Conservation (phyloP, 2,797 vertebrate species). For the Chelonia mydas region DNA sequence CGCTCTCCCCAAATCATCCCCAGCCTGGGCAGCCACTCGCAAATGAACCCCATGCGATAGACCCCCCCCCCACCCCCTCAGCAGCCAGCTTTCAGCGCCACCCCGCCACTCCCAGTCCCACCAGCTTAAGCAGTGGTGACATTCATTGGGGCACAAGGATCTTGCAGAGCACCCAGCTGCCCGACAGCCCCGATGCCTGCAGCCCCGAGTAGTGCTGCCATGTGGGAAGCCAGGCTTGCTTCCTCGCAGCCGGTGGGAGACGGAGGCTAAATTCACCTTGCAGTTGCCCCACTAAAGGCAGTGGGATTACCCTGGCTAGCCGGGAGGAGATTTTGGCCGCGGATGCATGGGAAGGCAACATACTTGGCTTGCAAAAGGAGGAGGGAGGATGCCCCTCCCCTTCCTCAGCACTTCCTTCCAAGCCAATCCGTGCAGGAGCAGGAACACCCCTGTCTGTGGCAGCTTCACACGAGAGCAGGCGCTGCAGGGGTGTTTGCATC, state of each 20-base stretch:
- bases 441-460: too few relatives aligned
- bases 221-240: not conserved
- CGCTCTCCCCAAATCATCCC: not conserved
- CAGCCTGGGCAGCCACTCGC: not conserved
- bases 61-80: not conserved
- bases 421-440: too few relatives aligned
- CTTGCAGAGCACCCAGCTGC: not conserved
- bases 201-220: not conserved
- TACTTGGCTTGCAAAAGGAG: rapidly evolving
- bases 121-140: not conserved
- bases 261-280: rapidly evolving
- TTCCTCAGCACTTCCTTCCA: not conserved
- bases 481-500: not conserved
- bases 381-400: not conserved
- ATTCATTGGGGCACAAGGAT: not conserved
- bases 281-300: not conserved
- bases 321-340: not conserved
- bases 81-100: not conserved
- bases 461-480: not conserved
- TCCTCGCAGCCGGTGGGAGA: not conserved
- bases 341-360: not conserved
- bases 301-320: not conserved
- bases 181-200: rapidly evolving
- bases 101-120: not conserved
- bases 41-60: not conserved